phyloP scores from a whole-genome alignment of 2,797 vertebrate species.

The Poliocrania exsul region DNA sequence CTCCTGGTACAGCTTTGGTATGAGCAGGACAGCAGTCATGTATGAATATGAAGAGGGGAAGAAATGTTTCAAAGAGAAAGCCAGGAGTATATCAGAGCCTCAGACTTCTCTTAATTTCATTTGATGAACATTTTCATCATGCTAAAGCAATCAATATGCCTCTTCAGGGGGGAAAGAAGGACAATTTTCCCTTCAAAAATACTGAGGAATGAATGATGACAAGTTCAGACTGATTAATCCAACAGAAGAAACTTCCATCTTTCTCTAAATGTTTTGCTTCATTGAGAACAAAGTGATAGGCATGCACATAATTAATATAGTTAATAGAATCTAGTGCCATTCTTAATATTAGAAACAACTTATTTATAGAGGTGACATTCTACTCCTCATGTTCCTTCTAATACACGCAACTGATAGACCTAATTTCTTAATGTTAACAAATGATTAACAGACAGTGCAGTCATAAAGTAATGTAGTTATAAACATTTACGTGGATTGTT shows the following conservation, averaged over 20 bases:
- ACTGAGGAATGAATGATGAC: neutral
- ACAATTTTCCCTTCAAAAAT: neutral
- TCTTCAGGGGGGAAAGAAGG: neutral
- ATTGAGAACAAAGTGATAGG: neutral
- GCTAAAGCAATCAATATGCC: neutral
- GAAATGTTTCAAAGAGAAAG: neutral
- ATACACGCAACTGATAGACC: neutral
- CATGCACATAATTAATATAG: neutral
- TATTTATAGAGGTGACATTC: neutral
- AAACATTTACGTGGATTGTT: neutral
- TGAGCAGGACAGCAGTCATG: neutral
- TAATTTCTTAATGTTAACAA: neutral
- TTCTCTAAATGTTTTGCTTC: neutral
- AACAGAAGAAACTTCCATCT: neutral
- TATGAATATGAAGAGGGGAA: neutral
- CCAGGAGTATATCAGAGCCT: neutral
- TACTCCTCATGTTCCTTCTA: neutral
- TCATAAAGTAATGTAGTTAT: neutral
- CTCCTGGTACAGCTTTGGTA: neutral
- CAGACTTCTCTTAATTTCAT: neutral
- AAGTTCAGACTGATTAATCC: neutral
- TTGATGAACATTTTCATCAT: neutral
- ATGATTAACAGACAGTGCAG: neutral
- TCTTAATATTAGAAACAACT: neutral
- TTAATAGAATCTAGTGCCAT: neutral